These are phyloP conservation scores for Gadopsis marmoratus DNA, from an alignment of 2,797 vertebrate species.

Conservation along the genomic window DNA sequence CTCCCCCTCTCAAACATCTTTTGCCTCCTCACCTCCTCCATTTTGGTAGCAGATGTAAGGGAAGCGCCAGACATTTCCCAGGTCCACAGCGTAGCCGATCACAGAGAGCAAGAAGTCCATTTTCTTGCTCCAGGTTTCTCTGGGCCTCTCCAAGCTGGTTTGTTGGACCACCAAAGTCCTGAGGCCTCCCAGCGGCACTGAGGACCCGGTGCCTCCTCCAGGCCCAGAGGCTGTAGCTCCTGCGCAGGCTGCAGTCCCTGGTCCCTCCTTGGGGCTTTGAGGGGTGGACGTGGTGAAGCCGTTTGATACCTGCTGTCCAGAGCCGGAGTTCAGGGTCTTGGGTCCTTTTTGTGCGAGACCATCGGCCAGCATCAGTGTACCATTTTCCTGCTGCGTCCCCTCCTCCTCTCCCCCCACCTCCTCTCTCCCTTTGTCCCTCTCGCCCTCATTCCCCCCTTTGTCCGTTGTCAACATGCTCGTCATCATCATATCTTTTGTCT, in stretches of 20 bases:
- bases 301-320: slow-evolving; percentile 90
- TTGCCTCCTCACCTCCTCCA: slow-evolving; percentile 93
- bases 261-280: slow-evolving; percentile 85
- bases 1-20: slow-evolving; percentile 2
- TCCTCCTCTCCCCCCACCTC: slow-evolving; percentile 71
- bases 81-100: slow-evolving; percentile 97
- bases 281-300: slow-evolving; percentile 90
- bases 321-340: slow-evolving; percentile 74
- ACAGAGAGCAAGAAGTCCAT: slow-evolving; percentile 98
- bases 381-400: slow-evolving; percentile 81
- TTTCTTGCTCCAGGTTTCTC: slow-evolving; percentile 99
- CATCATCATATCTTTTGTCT: slow-evolving; percentile 85
- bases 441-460: slow-evolving; percentile 81
- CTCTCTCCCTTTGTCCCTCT: slow-evolving; percentile 67
- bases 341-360: slow-evolving; percentile 77
- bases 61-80: slow-evolving; percentile 99
- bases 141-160: slow-evolving; percentile 87
- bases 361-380: slow-evolving; percentile 83
- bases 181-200: slow-evolving; percentile 74
- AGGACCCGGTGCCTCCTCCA: slow-evolving; percentile 49
- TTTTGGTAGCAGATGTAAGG: slow-evolving; percentile 99
- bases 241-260: slow-evolving; percentile 66
- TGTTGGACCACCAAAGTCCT: slow-evolving; percentile 90
- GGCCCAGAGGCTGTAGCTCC: slow-evolving; percentile 46
- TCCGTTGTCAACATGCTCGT: slow-evolving; percentile 79